Evolutionary conservation across 1,140 invertebrate species (phyloP).

Genomic region (Tetragnatha versicolor): DNA sequence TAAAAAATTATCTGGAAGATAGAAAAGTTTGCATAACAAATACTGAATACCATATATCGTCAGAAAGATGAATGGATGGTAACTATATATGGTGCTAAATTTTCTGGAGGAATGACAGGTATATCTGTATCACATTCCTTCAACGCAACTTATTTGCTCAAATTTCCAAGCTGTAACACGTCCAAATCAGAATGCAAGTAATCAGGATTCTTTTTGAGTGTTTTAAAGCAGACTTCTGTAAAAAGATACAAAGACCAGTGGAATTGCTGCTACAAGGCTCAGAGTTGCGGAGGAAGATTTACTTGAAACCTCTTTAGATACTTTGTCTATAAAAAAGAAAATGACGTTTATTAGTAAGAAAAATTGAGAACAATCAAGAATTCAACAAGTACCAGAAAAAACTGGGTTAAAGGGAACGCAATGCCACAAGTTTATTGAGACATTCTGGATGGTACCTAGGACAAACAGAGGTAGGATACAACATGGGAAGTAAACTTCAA

Average conservation of each 20-base stretch:
- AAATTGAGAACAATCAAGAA: no score
- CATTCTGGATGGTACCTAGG: no score
- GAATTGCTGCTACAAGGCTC: conserved; percentile 10
- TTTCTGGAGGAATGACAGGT: conserved; percentile 48
- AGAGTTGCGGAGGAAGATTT: background rate
- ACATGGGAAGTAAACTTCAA: no score
- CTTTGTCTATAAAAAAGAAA: conserved; percentile 25
- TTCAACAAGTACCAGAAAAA: no score
- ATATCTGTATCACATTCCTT: conserved; percentile 52
- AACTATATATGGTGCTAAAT: conserved; percentile 44
- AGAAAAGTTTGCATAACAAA: conserved; percentile 39
- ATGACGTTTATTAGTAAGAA: no score
- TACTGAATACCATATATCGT: conserved; percentile 47
- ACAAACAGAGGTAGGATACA: no score
- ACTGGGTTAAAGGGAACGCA: no score
- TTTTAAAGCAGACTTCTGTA: conserved; percentile 17
- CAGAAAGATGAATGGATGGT: conserved; percentile 21
- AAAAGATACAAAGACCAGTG: conserved; percentile 16
- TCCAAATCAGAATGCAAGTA: background rate
- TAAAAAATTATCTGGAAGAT: conserved; percentile 33
- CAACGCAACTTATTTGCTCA: conserved; percentile 38
- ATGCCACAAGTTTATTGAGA: no score
- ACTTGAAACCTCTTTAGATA: background rate
- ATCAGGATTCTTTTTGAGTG: background rate
- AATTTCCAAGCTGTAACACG: conserved; percentile 2